phyloP scores from a whole-genome alignment of 1,140 invertebrate genomes.

The Nephotettix cincticeps region DNA sequence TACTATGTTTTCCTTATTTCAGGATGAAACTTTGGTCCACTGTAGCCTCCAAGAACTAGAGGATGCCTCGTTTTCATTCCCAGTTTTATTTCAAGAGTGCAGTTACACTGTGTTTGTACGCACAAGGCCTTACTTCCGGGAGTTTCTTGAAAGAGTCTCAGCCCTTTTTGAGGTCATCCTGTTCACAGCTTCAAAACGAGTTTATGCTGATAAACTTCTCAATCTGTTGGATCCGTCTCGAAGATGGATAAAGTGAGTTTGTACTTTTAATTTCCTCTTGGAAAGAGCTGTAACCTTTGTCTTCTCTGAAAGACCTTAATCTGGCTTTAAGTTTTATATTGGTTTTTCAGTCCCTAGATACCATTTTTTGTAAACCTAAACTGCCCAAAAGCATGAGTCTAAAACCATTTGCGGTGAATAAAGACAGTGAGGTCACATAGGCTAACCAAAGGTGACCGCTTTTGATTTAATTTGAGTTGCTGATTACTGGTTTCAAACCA shows the following conservation, averaged over 20 bases:
- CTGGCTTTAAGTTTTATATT: background rate
- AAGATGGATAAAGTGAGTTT: conserved; percentile 80
- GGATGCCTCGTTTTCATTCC: conserved; percentile 91
- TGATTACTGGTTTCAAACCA: too few relatives aligned
- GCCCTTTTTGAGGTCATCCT: conserved; percentile 92
- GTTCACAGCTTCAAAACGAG: conserved; percentile 94
- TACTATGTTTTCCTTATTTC: too few relatives aligned
- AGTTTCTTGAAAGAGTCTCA: conserved; percentile 90
- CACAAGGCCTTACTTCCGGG: conserved; percentile 86
- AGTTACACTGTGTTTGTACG: conserved; percentile 65
- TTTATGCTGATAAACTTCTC: conserved; percentile 93
- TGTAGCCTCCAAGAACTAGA: conserved; percentile 90
- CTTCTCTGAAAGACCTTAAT: too few relatives aligned
- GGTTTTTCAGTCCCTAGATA: background rate
- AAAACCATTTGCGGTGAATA: too few relatives aligned
- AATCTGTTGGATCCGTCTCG: conserved; percentile 90
- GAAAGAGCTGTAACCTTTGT: too few relatives aligned
- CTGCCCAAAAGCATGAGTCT: too few relatives aligned
- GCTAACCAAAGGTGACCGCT: too few relatives aligned
- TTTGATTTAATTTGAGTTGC: too few relatives aligned
- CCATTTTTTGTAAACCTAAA: too few relatives aligned
- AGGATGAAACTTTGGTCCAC: conserved; percentile 94
- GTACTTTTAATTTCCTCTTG: background rate
- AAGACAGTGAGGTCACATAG: too few relatives aligned
- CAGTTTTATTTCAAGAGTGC: conserved; percentile 90